These are phyloP conservation scores for Schrankia costaestrigalis DNA, from an alignment of 2,888 invertebrate species.

Conservation along the genomic window DNA sequence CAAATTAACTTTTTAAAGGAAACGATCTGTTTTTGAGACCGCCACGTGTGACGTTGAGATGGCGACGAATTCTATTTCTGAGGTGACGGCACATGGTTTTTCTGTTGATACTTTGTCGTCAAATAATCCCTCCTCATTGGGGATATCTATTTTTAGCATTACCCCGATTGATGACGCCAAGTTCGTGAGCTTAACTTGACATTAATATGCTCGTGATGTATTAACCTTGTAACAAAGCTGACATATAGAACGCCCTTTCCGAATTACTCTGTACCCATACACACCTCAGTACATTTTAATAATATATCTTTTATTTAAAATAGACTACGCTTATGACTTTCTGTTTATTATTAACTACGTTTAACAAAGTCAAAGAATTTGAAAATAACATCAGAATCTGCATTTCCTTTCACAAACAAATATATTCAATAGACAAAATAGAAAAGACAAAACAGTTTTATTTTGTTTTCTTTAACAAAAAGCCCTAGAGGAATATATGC, in stretches of 20 bases:
- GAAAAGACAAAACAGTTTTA: conserved; percentile 59
- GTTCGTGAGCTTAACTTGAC: conserved; percentile 62
- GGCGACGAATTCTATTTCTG: conserved; percentile 65
- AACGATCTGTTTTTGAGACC: conserved; percentile 75
- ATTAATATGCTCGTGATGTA: conserved; percentile 67
- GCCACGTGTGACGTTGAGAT: conserved; percentile 71
- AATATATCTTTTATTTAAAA: too few species aligned
- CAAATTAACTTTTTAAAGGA: conserved; percentile 80
- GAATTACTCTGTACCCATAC: conserved; percentile 38
- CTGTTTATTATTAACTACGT: conserved; percentile 29
- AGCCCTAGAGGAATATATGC: conserved; percentile 51
- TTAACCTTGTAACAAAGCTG: conserved; percentile 49
- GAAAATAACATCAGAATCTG: conserved; percentile 47
- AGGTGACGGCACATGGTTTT: conserved; percentile 64
- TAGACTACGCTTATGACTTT: too few species aligned
- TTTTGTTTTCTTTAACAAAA: conserved; percentile 51
- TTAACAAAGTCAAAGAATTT: too few species aligned
- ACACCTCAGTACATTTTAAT: conserved; percentile 27
- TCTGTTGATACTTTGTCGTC: conserved; percentile 74
- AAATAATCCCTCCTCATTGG: conserved; percentile 70
- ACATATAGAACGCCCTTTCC: conserved; percentile 52
- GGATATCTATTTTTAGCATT: conserved; percentile 63
- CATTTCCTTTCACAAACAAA: conserved; percentile 54
- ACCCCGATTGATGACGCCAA: conserved; percentile 63
- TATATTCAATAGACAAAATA: conserved; percentile 57